These are phyloP conservation scores for Dendroctonus ponderosae DNA, from an alignment of 1,140 invertebrate genomes.

Conservation along the genomic window DNA sequence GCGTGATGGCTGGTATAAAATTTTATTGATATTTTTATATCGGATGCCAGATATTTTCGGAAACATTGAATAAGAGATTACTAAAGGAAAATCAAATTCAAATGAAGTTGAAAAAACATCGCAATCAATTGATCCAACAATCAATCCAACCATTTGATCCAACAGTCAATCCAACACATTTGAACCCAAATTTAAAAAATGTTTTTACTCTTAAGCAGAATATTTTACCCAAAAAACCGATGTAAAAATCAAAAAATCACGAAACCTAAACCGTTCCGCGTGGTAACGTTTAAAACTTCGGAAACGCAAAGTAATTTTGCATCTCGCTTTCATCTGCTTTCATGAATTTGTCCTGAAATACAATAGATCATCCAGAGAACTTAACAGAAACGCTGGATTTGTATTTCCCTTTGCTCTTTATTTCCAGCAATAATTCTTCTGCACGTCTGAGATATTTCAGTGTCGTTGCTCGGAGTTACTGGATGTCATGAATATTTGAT, in stretches of 20 bases:
- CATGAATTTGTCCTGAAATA: not conserved
- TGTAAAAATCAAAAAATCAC: too few species aligned
- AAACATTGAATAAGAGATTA: not conserved
- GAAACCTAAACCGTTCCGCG: too few species aligned
- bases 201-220: too few species aligned
- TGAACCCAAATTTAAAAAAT: too few species aligned
- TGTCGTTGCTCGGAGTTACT: not conserved
- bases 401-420: constrained; percentile 4
- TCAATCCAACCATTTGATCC: too few species aligned
- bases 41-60: not conserved
- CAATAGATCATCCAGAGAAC: constrained; percentile 4
- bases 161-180: too few species aligned
- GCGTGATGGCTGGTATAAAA: constrained; percentile 13
- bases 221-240: too few species aligned
- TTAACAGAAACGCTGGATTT: constrained; percentile 4
- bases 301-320: not conserved
- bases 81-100: too few species aligned
- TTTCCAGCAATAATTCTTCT: constrained; percentile 2
- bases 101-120: too few species aligned
- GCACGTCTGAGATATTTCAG: constrained; percentile 1
- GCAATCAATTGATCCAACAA: too few species aligned
- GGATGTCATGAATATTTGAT: too few species aligned
- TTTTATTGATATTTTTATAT: constrained; percentile 15
- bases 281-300: too few species aligned
- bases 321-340: not conserved